A percentile compares a stretch with the other conserved stretches of the same genome.
These are phyloP conservation scores for Varanus salvator DNA, from an alignment of 2,113 vertebrate species.

Conservation along the genomic window DNA sequence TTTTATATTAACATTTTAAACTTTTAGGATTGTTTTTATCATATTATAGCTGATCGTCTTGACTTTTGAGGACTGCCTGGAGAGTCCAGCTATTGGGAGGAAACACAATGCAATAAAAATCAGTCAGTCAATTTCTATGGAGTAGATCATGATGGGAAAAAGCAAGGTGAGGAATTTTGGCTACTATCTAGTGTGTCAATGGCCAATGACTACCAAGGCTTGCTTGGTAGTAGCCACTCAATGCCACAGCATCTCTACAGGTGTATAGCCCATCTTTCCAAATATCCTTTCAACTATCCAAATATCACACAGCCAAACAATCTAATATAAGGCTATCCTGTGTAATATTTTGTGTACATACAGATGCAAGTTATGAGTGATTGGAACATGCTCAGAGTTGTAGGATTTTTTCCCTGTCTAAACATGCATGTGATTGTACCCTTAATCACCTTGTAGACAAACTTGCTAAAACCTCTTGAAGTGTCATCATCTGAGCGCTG, in stretches of 20 bases:
- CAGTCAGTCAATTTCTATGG: not conserved
- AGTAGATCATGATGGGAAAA: not conserved
- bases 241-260: not conserved
- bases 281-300: not conserved
- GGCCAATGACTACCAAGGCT: too few relatives aligned
- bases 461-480: slow-evolving; percentile 35
- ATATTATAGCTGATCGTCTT: too few relatives aligned
- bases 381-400: too few relatives aligned
- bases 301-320: not conserved
- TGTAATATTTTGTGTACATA: not conserved
- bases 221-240: not conserved
- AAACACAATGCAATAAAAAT: too few relatives aligned
- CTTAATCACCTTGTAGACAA: not conserved
- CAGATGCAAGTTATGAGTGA: not conserved
- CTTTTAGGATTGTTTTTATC: too few relatives aligned
- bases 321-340: slow-evolving; percentile 12
- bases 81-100: not conserved
- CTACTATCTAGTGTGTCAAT: not conserved
- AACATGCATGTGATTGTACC: too few relatives aligned
- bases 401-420: too few relatives aligned
- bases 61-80: too few relatives aligned
- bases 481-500: slow-evolving; percentile 11
- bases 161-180: not conserved
- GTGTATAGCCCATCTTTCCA: not conserved
- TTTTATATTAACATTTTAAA: too few relatives aligned